These are phyloP conservation scores for Falco columbarius DNA, from an alignment of 2,797 vertebrate genomes.

Conservation along the genomic window DNA sequence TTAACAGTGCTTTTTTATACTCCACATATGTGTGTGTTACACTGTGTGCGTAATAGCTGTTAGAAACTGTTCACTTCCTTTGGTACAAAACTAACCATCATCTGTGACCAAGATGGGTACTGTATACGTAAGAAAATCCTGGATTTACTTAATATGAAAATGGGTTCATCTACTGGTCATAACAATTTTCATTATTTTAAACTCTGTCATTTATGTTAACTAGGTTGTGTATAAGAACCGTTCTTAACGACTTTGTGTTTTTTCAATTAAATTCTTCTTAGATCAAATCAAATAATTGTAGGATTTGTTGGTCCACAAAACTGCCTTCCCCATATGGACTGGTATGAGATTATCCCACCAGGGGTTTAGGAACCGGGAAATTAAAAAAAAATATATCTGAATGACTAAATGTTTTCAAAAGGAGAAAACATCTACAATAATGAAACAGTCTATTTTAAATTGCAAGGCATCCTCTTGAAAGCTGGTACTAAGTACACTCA, in stretches of 20 bases:
- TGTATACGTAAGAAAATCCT: not conserved
- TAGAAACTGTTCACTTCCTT: not conserved
- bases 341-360: conserved; percentile 71
- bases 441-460: conserved; percentile 74
- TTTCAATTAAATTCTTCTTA: conserved; percentile 64
- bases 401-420: conserved; percentile 53
- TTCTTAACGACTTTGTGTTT: conserved; percentile 18
- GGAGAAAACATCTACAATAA: conserved; percentile 52
- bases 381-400: conserved; percentile 64
- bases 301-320: conserved; percentile 62
- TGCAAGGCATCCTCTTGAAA: conserved; percentile 56
- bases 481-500: not conserved
- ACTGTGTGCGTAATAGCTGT: not conserved
- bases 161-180: conserved; percentile 14
- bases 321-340: conserved; percentile 62
- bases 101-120: not conserved
- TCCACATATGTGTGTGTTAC: accelerated
- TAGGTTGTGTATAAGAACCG: not conserved
- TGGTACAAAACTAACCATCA: not conserved
- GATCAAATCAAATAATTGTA: conserved; percentile 66
- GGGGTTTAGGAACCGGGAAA: conserved; percentile 64
- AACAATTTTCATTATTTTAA: conserved; percentile 57
- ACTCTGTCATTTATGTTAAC: conserved; percentile 31
- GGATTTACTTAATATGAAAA: conserved; percentile 26
- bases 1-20: not conserved